Base-by-base conservation (phyloP, 2,797 vertebrate species). In the Kryptopterus vitreolus region DNA sequence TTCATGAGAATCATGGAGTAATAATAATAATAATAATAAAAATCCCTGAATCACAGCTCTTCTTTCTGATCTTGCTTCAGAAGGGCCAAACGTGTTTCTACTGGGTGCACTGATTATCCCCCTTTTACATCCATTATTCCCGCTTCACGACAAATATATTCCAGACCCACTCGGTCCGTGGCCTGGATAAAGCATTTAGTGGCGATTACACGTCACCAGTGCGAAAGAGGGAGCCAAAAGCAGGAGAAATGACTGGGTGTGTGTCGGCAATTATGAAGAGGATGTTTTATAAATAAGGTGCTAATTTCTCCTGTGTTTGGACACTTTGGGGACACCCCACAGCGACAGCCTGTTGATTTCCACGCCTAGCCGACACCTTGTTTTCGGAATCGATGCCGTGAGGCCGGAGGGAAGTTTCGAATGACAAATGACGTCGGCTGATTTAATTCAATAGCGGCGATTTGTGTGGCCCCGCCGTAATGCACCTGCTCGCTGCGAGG, bases 401-500 rank as follows among this genome's bases (percentile, higher is more conserved):
- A 78, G 46, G 75, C 84, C 80, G 16, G 53, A 24, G 71, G 43
- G 46, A 79, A 76, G 84, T 70, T n/a, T 80, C 24, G 11, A 74
- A 65, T 83, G 81, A 85, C 76, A 79, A 83, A 83, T 81, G 70
- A 75, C 52, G 68, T 59, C 10, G 73, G 58, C 62, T 76, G 58
- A 59, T 76, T 74, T 86, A 87, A 85, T 86, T 74, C 68, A 63
- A 85, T 80, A 76, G 52, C 65, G 48, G 68, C 71, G 35, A 68
- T 85, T 81, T 87, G 76, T 80, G 76, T 74, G 79, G 77, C 74
- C 77, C 70, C 46, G 65, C 79, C 66, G 76, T 83, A 86, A 79
- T 84, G 81, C 66, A 76, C 69, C 69, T 80, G 83, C 74, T 84
- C 53, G 79, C 81, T 85, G 72, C 68, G 80, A 77, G 75, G 82